Evolutionary conservation across 2,888 invertebrate species (phyloP), one percentile per base, ranked within the genome.

Genomic region (Drosophila putrida): DNA sequence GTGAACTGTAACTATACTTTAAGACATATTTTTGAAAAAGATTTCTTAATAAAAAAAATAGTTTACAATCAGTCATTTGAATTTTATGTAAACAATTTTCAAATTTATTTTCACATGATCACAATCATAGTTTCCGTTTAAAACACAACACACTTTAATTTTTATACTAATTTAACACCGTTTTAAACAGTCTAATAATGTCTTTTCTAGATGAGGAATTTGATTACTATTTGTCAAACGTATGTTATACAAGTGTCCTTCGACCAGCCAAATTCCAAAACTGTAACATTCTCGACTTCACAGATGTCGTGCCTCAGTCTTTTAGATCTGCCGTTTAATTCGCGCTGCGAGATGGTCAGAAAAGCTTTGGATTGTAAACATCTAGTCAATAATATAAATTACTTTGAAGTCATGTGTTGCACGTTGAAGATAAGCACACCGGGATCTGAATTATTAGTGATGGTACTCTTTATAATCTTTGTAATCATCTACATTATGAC

Each of bases 391-490:
- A 62, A 55, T 13, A 60, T 81, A 6, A 81, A 81, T 41, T 85
- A 81, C 53, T 81, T 85, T 8, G 64, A 86, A 38, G 25, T 81
- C 64, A 65, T 81, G 62, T 81, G 74, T 6, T 81, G 81, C 36
- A 10, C 0, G 35, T 61, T 41, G 4, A 36, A 15, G 5, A 55
- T 55, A 13, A 5, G 67, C 59, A 0, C 4, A 31, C 0, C 13
- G 39, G 2, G 47, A 38, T 15, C 0, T 0, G 86, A 85, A 49
- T 28, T 73, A 2, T 36, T 6, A 3, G 27, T 63, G 0, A 66
- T 77, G 71, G 1, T 55, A 0, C 1, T 77, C 0, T 63, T 82
- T 10, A 4, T 47, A 10, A 1, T 69, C 1, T 57, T 46, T 20
- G 74, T 53, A 5, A 2, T 62, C 9, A 9, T 33, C 5, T 70